Evolutionary conservation across 2,113 vertebrate genomes (phyloP).

Genomic region (Xenus cinereus): DNA sequence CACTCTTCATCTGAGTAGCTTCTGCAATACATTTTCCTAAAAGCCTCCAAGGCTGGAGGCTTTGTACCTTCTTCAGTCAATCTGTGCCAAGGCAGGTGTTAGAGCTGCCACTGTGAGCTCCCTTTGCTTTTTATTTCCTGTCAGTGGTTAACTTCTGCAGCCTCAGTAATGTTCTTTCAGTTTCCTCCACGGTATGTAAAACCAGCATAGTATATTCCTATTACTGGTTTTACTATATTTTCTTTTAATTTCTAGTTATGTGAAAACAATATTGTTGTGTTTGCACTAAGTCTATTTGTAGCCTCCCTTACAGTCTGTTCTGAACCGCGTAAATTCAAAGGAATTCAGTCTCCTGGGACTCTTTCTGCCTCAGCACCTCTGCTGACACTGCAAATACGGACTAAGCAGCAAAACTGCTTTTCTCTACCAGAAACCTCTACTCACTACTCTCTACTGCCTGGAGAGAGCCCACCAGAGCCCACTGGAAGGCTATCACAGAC

Average conservation of each 20-base stretch:
- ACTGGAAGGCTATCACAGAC: neutral
- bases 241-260: neutral
- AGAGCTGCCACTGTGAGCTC: accelerated
- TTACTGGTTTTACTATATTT: neutral
- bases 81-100: neutral
- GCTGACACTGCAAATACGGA: neutral
- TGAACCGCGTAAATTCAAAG: neutral
- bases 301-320: neutral
- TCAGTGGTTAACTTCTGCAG: neutral
- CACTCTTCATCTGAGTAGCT: neutral
- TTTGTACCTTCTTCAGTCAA: neutral
- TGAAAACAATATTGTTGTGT: neutral
- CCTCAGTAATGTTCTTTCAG: neutral
- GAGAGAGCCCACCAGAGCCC: neutral
- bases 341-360: neutral
- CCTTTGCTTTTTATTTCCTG: neutral
- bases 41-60: neutral
- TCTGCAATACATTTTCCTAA: neutral
- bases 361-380: neutral
- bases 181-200: neutral
- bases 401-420: neutral
- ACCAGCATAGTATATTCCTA: neutral
- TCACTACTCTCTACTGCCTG: neutral
- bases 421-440: neutral
- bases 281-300: neutral